These are phyloP conservation scores for Brachionichthys hirsutus DNA, from an alignment of 2,113 vertebrate genomes.

Conservation along the genomic window DNA sequence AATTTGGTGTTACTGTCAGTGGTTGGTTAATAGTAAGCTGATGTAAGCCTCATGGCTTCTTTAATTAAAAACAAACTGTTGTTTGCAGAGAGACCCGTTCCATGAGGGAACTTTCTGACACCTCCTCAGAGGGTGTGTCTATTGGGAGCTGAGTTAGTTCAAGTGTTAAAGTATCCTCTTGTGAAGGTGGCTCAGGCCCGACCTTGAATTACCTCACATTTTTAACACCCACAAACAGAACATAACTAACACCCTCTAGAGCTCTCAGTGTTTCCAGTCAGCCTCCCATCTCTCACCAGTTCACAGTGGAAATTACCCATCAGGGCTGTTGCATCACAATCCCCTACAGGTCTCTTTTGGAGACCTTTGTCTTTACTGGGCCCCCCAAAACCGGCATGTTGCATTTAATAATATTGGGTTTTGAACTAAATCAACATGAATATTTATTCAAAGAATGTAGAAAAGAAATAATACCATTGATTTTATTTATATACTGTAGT, in stretches of 20 bases:
- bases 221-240: constrained; percentile 10
- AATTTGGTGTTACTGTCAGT: constrained; percentile 65
- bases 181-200: constrained; percentile 23
- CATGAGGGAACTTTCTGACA: constrained; percentile 32
- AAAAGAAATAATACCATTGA: no score
- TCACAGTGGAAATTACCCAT: constrained; percentile 15
- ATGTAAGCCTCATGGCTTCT: constrained; percentile 30
- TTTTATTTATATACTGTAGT: no score
- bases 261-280: constrained; percentile 4
- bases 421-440: no score
- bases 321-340: constrained; percentile 46
- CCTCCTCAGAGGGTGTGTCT: constrained; percentile 15
- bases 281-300: not conserved
- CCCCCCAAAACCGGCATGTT: not conserved
- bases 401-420: not conserved
- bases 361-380: not conserved
- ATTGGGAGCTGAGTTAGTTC: constrained; percentile 34
- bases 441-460: no score
- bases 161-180: constrained; percentile 4
- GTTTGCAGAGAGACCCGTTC: constrained; percentile 43
- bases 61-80: constrained; percentile 57
- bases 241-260: constrained; percentile 37
- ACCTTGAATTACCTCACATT: constrained; percentile 21
- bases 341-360: not conserved
- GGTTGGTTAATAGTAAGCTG: constrained; percentile 39